Evolutionary conservation across 2,797 vertebrate genomes (phyloP).

Genomic region (Acanthiza pusilla): DNA sequence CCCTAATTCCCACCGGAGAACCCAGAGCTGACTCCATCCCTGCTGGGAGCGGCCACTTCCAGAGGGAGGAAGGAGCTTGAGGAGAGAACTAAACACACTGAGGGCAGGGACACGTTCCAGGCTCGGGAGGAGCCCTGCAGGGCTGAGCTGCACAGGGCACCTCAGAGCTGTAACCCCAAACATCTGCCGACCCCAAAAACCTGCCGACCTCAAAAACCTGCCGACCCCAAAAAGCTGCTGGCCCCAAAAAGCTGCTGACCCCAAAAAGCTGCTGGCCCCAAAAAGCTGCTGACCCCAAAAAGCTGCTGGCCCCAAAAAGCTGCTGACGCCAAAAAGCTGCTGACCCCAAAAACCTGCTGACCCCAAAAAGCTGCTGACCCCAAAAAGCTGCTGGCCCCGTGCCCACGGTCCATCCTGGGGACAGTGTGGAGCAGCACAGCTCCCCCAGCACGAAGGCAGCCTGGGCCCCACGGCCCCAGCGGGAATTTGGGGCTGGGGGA

Average conservation of each 20-base stretch:
- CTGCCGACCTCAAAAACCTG: background rate
- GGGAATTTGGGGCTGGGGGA: rapidly evolving
- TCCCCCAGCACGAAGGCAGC: background rate
- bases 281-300: background rate
- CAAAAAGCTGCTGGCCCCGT: too few species aligned
- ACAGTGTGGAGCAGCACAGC: too few species aligned
- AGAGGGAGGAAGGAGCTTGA: background rate
- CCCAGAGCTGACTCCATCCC: background rate
- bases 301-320: too few species aligned
- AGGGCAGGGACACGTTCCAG: background rate
- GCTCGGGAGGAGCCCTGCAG: background rate
- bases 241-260: background rate
- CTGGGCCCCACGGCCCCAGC: background rate
- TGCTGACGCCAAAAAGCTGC: background rate
- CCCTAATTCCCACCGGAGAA: background rate
- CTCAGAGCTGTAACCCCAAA: background rate
- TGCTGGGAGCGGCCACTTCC: rapidly evolving
- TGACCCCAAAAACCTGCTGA: too few species aligned
- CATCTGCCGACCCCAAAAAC: too few species aligned
- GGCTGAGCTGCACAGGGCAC: background rate
- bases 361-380: background rate
- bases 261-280: too few species aligned
- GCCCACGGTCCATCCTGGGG: too few species aligned
- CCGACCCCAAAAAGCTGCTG: too few species aligned
- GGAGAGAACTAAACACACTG: background rate